phyloP scores from a whole-genome alignment of 2,888 invertebrate species.

The Pseudococcus jackbeardsleyi region DNA sequence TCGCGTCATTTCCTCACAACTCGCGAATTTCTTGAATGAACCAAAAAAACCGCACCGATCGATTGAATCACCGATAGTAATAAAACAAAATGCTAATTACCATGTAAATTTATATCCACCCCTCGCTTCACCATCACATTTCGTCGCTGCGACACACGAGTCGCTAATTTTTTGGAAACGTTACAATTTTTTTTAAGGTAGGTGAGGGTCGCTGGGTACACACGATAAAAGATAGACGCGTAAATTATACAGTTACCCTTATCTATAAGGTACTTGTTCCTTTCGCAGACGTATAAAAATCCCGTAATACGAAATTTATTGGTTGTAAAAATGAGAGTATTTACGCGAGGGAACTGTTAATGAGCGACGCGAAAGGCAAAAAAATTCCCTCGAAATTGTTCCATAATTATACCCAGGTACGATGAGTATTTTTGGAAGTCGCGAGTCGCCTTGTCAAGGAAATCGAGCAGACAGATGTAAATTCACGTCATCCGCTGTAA shows the following conservation, averaged over 20 bases:
- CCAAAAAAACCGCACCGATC: background rate
- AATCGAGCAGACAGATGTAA: slow-evolving; percentile 51
- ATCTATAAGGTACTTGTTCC: background rate
- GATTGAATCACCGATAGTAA: background rate
- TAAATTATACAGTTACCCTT: slow-evolving; percentile 43
- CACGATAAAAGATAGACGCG: background rate
- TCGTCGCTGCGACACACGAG: background rate
- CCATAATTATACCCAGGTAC: too few relatives aligned
- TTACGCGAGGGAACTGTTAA: slow-evolving; percentile 6
- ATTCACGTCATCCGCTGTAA: slow-evolving; percentile 23
- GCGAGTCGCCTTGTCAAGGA: background rate
- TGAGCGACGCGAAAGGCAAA: background rate
- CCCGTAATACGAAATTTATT: slow-evolving; percentile 42
- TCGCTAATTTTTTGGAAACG: slow-evolving; percentile 34
- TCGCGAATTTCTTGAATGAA: background rate
- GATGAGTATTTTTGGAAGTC: background rate
- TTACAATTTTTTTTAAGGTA: background rate
- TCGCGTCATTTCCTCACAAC: background rate
- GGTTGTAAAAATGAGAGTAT: slow-evolving; percentile 36
- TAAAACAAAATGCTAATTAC: background rate
- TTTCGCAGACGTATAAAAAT: background rate
- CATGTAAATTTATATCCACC: background rate
- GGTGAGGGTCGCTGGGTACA: background rate
- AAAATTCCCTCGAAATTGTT: slow-evolving; percentile 16
- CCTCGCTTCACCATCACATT: background rate